phyloP scores from a whole-genome alignment of 1,140 invertebrate genomes.

The Penaeus chinensis region DNA sequence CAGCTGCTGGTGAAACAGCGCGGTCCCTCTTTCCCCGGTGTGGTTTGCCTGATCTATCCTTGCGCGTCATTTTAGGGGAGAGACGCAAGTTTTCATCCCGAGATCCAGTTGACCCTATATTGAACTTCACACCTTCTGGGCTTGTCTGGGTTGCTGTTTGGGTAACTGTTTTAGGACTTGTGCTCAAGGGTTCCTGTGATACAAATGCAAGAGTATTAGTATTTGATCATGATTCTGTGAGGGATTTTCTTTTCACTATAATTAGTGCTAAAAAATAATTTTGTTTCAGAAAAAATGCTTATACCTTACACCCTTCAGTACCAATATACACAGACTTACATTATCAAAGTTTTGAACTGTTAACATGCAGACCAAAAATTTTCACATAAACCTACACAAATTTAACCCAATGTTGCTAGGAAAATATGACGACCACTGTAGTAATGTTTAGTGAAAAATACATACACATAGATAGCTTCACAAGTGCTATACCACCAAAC shows the following conservation, averaged over 20 bases:
- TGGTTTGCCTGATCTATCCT: conserved; percentile 71
- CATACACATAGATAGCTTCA: too few relatives aligned
- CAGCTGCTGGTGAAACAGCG: conserved; percentile 73
- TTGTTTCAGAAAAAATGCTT: too few relatives aligned
- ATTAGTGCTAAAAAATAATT: not conserved
- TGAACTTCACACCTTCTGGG: conserved; percentile 75
- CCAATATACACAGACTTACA: too few relatives aligned
- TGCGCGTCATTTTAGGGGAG: conserved; percentile 75
- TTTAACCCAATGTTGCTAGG: too few relatives aligned
- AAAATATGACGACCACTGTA: too few relatives aligned
- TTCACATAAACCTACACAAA: too few relatives aligned
- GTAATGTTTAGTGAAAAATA: too few relatives aligned
- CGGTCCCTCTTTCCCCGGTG: conserved; percentile 73
- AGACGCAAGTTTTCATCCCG: conserved; percentile 72
- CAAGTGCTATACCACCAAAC: too few relatives aligned
- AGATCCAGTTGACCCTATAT: conserved; percentile 71
- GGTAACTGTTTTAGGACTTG: conserved; percentile 70
- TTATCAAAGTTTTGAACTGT: too few relatives aligned
- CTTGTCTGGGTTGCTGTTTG: conserved; percentile 83
- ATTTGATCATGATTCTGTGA: not conserved
- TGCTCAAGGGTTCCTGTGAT: conserved; percentile 59
- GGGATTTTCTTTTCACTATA: not conserved
- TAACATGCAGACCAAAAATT: too few relatives aligned
- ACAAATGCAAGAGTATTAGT: conserved; percentile 24
- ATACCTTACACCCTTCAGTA: too few relatives aligned